Conservation (phyloP, 2,113 vertebrate species). For the Microtus montanus region DNA sequence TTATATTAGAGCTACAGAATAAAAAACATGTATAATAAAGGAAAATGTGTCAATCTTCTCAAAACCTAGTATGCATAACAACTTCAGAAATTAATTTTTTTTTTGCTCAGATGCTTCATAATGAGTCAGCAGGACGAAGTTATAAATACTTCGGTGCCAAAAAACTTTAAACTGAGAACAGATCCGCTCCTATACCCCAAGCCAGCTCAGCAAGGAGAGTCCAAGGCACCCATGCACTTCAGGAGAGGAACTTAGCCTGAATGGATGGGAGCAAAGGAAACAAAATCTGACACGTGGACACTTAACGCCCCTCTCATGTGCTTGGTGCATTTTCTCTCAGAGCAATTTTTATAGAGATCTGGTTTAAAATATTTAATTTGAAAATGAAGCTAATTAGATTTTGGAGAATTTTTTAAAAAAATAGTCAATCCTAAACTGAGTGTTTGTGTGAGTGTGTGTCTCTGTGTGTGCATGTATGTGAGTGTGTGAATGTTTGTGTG, state of each 20-base stretch:
- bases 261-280: slow-evolving; percentile 65
- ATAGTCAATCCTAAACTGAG: background rate
- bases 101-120: slow-evolving; percentile 58
- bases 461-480: background rate
- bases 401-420: background rate
- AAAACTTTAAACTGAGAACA: slow-evolving; percentile 59
- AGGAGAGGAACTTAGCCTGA: slow-evolving; percentile 52
- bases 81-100: slow-evolving; percentile 68
- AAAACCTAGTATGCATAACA: slow-evolving; percentile 39
- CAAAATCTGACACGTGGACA: background rate
- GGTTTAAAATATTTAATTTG: slow-evolving; percentile 39
- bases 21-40: slow-evolving; percentile 44
- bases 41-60: slow-evolving; percentile 42
- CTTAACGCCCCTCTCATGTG: background rate
- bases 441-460: background rate
- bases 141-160: slow-evolving; percentile 52
- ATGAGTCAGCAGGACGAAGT: slow-evolving; percentile 61
- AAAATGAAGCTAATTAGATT: slow-evolving; percentile 39
- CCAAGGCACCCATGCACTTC: background rate
- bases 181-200: background rate
- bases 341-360: background rate
- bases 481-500: background rate
- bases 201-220: background rate
- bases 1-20: background rate
- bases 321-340: background rate